Percentiles rank a stretch among this genome's conserved stretches.
These are phyloP conservation scores for Thalassophryne amazonica DNA, from an alignment of 2,797 vertebrate genomes.

Conservation along the genomic window DNA sequence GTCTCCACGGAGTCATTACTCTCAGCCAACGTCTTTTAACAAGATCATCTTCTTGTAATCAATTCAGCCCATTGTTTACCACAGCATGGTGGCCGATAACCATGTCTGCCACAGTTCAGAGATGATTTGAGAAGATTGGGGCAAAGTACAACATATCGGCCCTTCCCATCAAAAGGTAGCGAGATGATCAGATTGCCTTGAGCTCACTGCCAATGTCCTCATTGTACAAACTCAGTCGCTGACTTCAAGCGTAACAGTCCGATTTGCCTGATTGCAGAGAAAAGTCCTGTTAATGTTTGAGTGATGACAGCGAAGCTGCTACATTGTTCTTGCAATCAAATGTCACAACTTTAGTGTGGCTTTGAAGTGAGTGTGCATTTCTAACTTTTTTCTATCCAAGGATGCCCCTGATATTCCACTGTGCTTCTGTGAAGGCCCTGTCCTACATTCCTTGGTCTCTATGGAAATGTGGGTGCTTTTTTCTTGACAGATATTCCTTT, in stretches of 20 bases:
- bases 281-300: slow-evolving; percentile 19
- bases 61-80: slow-evolving; percentile 39
- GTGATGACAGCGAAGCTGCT: slow-evolving; percentile 4
- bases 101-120: slow-evolving; percentile 5
- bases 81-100: neutral
- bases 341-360: neutral
- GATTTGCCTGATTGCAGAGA: neutral
- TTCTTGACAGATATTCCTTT: slow-evolving; percentile 79
- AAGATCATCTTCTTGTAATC: slow-evolving; percentile 41
- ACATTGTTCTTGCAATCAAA: neutral
- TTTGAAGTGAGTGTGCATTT: slow-evolving; percentile 8
- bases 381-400: slow-evolving; percentile 54
- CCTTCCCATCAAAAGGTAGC: neutral
- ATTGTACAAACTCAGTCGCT: neutral
- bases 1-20: slow-evolving; percentile 25
- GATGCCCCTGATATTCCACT: slow-evolving; percentile 41
- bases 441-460: slow-evolving; percentile 55
- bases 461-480: slow-evolving; percentile 53
- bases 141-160: slow-evolving; percentile 1
- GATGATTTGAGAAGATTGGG: slow-evolving; percentile 28
- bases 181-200: neutral
- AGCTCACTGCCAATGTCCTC: neutral
- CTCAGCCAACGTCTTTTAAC: slow-evolving; percentile 32
- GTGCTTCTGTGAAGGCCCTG: slow-evolving; percentile 40
- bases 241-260: neutral